Evolutionary conservation across 2,113 vertebrate genomes (phyloP), one percentile per base, ranked within the genome.

Genomic region (Hydrolagus affinis): DNA sequence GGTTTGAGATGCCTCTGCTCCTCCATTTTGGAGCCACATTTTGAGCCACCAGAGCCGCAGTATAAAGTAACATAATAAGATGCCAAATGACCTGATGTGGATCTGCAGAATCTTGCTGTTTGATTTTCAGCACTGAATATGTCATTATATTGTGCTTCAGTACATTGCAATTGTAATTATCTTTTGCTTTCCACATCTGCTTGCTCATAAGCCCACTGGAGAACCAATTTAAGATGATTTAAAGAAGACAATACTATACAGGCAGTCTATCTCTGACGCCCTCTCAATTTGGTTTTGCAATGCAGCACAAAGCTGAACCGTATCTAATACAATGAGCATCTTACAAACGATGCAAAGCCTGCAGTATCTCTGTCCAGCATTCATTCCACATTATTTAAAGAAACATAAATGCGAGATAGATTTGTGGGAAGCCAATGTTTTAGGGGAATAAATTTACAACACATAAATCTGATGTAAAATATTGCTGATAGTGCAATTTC

Each of bases 171-270:
- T 68, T 30, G 25, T 83, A 66, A 83, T 68, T 83, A 83, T 83
- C 25, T 73, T 73, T 73, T 73, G 71, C 25, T 14, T 73, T 25
- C 71, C 17, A 12, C 66, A 23, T 21, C 25, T 30, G 78, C 78
- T 83, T 83, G 7, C 66, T 83, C 30, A 83, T 83, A 83, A 83
- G 62, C 15, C 60, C 78, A 83, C 30, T 66, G 25, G 62, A 83
- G 78, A 83, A 83, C 60, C 62, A 83, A 83, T 83, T 83, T 83
- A 64, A 25, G 62, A 83, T 83, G 78, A 83, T 83, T 83, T 83
- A 83, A 66, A 64, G 62, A 30, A 17, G 78, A 44, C 11, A 83
- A 83, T 62, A 83, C 66, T 28, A 83, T 83, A 9, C 60, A 83
- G 62, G 62, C 66, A 62, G 60, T 21, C 19, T 23, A 83, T 83